Evolutionary conservation across 2,888 invertebrate species (phyloP).

Genomic region (Pollenia griseotomentosa): DNA sequence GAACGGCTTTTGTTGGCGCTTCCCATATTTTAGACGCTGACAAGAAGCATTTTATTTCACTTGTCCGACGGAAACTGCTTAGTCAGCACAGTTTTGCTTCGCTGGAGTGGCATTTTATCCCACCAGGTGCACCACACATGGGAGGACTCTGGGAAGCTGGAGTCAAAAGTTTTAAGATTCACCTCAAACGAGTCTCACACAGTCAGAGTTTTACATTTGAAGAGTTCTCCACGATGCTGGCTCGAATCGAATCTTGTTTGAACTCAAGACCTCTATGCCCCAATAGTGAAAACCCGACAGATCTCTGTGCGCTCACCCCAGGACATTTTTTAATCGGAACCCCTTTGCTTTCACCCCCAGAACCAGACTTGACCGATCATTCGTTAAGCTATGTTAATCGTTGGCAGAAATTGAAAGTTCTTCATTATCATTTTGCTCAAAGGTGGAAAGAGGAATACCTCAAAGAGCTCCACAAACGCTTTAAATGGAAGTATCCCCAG

Average conservation of each 20-base stretch:
- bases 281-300: constrained; percentile 32
- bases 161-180: constrained; percentile 48
- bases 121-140: constrained; percentile 44
- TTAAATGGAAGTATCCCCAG: no score
- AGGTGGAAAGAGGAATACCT: no score
- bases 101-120: constrained; percentile 41
- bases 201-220: constrained; percentile 44
- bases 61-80: background rate
- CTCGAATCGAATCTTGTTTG: constrained; percentile 43
- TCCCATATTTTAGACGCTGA: constrained; percentile 27
- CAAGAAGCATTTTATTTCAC: background rate
- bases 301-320: constrained; percentile 24
- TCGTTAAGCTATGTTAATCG: constrained; percentile 11
- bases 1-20: constrained; percentile 40
- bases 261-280: constrained; percentile 50
- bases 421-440: constrained; percentile 21
- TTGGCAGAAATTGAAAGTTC: constrained; percentile 27
- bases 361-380: background rate
- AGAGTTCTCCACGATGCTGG: constrained; percentile 40
- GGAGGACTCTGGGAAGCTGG: constrained; percentile 51
- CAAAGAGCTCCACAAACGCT: no score
- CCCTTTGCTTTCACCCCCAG: constrained; percentile 26
- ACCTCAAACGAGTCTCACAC: constrained; percentile 28
- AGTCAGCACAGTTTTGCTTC: background rate
- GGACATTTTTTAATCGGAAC: constrained; percentile 31